Percentiles rank a stretch among this genome's conserved stretches.
Conservation (phyloP, 2,888 invertebrate species). For the Prosopocoilus inquinatus region DNA sequence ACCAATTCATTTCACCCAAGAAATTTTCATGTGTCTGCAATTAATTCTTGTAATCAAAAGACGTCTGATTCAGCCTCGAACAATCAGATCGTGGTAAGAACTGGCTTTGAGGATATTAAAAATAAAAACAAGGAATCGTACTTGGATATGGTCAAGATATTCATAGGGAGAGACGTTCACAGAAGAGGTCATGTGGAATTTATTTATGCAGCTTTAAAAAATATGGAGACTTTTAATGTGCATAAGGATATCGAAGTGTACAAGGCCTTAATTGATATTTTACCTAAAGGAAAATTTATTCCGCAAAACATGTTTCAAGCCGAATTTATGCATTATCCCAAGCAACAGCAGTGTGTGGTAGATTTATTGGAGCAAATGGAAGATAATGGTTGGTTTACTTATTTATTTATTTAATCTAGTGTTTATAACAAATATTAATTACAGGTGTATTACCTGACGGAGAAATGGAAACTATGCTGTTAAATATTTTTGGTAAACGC, state of each 20-base stretch:
- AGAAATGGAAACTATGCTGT: conserved; percentile 79
- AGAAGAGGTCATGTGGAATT: conserved; percentile 91
- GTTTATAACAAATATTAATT: not conserved
- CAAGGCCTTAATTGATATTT: conserved; percentile 77
- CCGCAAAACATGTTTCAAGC: conserved; percentile 80
- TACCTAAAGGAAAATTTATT: conserved; percentile 88
- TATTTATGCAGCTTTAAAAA: conserved; percentile 82
- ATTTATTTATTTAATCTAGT: not conserved
- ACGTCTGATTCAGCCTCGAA: not conserved
- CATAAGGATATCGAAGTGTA: conserved; percentile 84
- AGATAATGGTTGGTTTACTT: conserved; percentile 60
- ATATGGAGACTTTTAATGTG: conserved; percentile 88
- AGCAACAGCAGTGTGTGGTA: conserved; percentile 93
- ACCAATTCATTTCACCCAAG: not conserved
- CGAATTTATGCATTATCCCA: conserved; percentile 91
- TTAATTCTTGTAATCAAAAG: not conserved
- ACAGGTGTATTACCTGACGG: conserved; percentile 80
- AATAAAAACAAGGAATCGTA: conserved; percentile 67
- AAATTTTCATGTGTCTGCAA: conserved; percentile 7
- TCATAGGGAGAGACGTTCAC: conserved; percentile 64
- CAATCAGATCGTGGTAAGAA: not conserved
- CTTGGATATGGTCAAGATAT: conserved; percentile 72
- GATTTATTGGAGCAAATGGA: conserved; percentile 94
- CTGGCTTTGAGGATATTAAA: conserved; percentile 35
- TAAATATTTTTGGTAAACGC: conserved; percentile 79